Base-by-base conservation (phyloP, 2,888 invertebrate genomes). In the Abrostola tripartita region DNA sequence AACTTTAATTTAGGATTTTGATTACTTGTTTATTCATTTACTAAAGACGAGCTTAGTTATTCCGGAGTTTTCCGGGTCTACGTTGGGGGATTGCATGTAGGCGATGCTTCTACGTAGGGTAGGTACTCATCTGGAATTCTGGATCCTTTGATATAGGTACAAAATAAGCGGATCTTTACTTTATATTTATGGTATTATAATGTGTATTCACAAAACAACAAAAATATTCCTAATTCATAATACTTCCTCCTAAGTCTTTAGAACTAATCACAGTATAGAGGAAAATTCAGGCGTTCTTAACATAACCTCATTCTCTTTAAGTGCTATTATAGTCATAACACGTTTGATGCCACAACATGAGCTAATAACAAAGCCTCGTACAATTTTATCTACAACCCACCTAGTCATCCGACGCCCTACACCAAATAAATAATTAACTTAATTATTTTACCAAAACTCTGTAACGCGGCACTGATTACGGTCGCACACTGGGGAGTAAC, bases 401-500 rank as follows among this genome's bases (percentile, higher is more conserved):
- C 41, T 52, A 41, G 47, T 35, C 37, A 60, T 14, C 60, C 7
- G 12, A 58, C 52, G 36, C 54, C 47, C 24, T 24, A 53, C 12
- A 47, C 53, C n/a, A 58, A 58, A 61, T 61, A 56, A 61, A 68
- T 76, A 73, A 75, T 69, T 63, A 76, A 67, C 61, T 68, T 56
- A 73, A 75, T 73, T 76, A 76, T 72, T 62, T 71, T 59, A 51
- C 11, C 10, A 0, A 59, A 65, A 62, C 62, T 68, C 53, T 56
- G 69, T 76, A 51, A 71, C 61, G 41, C 61, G 9, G 65, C 42
- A 54, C 64, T 47, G 53, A 74, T 61, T 61, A 68, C 56, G 73
- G 64, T 49, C 50, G 56, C 40, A 52, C 78, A 52, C 73, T 37
- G 58, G 77, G 80, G 80, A 79, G 65, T 52, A 70, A 69, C 51